These are phyloP conservation scores for Arremon aurantiirostris DNA, from an alignment of 2,797 vertebrate species.

Conservation along the genomic window DNA sequence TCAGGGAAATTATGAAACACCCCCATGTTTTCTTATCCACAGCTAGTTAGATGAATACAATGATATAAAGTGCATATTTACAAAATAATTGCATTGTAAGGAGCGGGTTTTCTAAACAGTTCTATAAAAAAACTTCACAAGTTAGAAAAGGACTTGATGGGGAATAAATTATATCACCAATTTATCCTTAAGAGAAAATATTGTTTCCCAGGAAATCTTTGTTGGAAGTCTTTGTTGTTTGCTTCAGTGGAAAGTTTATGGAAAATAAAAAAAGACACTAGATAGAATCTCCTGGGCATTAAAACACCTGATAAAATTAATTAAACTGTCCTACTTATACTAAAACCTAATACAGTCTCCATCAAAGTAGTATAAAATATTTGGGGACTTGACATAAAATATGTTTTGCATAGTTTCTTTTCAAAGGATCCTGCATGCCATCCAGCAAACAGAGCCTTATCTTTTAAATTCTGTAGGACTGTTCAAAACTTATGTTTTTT, in stretches of 20 bases:
- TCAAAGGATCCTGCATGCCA: background rate
- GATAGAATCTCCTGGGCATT: background rate
- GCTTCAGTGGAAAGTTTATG: background rate
- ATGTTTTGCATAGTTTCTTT: background rate
- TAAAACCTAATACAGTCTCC: background rate
- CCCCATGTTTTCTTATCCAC: background rate
- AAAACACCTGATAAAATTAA: background rate
- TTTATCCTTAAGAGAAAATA: background rate
- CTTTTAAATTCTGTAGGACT: background rate
- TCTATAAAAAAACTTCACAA: background rate
- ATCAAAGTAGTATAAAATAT: background rate
- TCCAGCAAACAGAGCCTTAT: background rate
- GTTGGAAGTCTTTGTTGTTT: background rate
- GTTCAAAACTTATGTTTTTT: background rate
- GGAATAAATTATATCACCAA: background rate
- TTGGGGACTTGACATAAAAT: background rate
- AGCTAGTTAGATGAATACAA: background rate
- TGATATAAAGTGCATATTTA: background rate
- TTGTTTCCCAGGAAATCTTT: background rate
- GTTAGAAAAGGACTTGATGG: background rate
- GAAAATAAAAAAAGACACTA: background rate
- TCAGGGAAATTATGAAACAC: background rate
- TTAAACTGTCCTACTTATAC: background rate
- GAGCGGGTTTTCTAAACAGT: background rate
- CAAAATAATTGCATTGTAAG: background rate